phyloP scores from a whole-genome alignment of 2,888 invertebrate genomes.

The Acheta domesticus region DNA sequence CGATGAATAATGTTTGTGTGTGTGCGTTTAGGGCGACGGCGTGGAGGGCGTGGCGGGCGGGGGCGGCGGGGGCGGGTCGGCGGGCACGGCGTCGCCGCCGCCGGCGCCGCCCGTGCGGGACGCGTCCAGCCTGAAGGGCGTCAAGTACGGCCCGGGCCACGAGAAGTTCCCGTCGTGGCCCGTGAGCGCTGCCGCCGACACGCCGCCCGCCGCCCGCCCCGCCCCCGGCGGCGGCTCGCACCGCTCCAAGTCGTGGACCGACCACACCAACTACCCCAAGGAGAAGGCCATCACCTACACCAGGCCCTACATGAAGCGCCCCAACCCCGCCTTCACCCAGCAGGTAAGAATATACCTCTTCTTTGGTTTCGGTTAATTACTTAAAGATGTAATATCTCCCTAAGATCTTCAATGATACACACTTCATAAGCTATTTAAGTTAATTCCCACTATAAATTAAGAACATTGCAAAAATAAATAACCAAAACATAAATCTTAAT shows the following conservation, averaged over 20 bases:
- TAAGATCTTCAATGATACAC: too few relatives aligned
- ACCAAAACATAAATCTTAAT: too few relatives aligned
- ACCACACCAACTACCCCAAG: constrained; percentile 66
- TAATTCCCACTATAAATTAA: too few relatives aligned
- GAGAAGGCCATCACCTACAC: constrained; percentile 61
- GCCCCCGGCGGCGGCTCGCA: constrained; percentile 56
- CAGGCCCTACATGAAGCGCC: constrained; percentile 62
- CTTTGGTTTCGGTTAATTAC: too few relatives aligned
- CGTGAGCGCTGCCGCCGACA: constrained; percentile 58
- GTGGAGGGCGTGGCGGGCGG: constrained; percentile 34
- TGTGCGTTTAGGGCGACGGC: constrained; percentile 19
- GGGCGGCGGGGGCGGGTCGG: constrained; percentile 48
- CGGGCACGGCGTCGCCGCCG: constrained; percentile 47
- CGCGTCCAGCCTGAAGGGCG: constrained; percentile 63
- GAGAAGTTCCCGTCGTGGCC: constrained; percentile 76
- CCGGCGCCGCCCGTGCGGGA: constrained; percentile 63
- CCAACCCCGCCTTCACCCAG: constrained; percentile 57
- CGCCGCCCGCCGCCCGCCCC: constrained; percentile 47
- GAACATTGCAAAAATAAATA: too few relatives aligned
- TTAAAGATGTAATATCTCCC: too few relatives aligned
- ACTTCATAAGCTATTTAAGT: too few relatives aligned
- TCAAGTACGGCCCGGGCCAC: constrained; percentile 66
- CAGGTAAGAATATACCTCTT: too few relatives aligned
- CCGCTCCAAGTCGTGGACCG: constrained; percentile 68
- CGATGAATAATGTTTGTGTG: too few relatives aligned